These are phyloP conservation scores for Prinia subflava DNA, from an alignment of 2,113 vertebrate species.

Conservation along the genomic window DNA sequence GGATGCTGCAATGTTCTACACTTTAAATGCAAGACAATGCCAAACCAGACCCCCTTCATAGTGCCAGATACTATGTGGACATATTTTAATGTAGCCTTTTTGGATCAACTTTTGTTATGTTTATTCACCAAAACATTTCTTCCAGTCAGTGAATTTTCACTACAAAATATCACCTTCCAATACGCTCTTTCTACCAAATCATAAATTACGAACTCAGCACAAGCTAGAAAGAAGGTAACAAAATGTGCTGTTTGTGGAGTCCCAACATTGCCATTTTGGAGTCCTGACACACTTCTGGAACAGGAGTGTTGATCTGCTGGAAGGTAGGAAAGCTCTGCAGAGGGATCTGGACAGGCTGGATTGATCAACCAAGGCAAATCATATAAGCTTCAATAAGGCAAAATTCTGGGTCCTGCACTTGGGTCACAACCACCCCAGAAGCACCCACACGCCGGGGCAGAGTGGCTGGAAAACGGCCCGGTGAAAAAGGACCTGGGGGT, in stretches of 20 bases:
- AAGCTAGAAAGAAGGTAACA: background rate
- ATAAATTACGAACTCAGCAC: background rate
- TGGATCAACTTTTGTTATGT: background rate
- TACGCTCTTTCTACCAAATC: background rate
- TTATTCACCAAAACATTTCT: background rate
- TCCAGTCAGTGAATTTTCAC: background rate
- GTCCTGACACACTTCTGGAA: background rate
- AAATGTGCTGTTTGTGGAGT: fast-evolving
- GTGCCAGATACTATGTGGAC: background rate
- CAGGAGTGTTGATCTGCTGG: background rate
- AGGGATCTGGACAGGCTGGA: background rate
- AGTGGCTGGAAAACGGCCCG: background rate
- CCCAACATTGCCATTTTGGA: background rate
- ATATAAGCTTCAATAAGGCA: background rate
- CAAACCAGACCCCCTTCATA: background rate
- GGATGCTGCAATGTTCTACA: background rate
- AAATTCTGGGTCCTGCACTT: background rate
- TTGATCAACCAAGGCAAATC: fast-evolving
- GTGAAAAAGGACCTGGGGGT: background rate
- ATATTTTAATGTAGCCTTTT: background rate
- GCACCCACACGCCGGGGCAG: background rate
- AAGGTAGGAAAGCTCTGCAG: background rate
- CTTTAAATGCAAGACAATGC: background rate
- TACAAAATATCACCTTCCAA: background rate
- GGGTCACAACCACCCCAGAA: background rate